Conservation (phyloP, 2,888 invertebrate genomes). For the Cecidostiba fungosa region DNA sequence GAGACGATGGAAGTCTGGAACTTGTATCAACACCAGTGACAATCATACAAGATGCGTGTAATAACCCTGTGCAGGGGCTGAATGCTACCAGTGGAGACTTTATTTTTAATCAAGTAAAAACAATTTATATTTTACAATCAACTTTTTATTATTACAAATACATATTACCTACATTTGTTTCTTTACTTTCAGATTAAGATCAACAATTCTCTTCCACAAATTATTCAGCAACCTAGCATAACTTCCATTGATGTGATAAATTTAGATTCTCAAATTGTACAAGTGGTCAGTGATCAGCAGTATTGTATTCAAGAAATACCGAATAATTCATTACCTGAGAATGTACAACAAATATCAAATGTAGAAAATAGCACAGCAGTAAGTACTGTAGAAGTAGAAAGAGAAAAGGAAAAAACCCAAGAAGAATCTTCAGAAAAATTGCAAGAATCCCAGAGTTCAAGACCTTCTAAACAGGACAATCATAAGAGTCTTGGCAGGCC, state of each 20-base stretch:
- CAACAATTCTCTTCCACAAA: conserved; percentile 11
- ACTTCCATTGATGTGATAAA: conserved; percentile 23
- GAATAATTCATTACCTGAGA: background rate
- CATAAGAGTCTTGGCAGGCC: conserved; percentile 71
- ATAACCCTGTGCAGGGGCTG: conserved; percentile 61
- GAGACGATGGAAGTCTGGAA: conserved; percentile 71
- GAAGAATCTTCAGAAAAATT: background rate
- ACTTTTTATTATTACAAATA: background rate
- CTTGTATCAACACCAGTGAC: conserved; percentile 72
- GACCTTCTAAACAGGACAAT: conserved; percentile 44
- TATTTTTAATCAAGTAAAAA: conserved; percentile 17
- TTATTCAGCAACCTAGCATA: conserved; percentile 37
- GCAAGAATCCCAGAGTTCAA: background rate
- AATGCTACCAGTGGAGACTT: conserved; percentile 54
- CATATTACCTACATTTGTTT: background rate
- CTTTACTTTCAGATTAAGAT: conserved; percentile 35
- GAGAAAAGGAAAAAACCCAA: background rate
- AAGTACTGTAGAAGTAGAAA: background rate
- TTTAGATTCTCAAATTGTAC: conserved; percentile 2
- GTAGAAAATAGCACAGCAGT: background rate
- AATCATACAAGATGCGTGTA: conserved; percentile 69
- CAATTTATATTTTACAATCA: background rate
- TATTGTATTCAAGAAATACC: background rate
- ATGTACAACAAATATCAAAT: background rate
- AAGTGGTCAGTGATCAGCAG: conserved; percentile 14